phyloP scores from a whole-genome alignment of 1,140 invertebrate species.

The Diorhabda sublineata region DNA sequence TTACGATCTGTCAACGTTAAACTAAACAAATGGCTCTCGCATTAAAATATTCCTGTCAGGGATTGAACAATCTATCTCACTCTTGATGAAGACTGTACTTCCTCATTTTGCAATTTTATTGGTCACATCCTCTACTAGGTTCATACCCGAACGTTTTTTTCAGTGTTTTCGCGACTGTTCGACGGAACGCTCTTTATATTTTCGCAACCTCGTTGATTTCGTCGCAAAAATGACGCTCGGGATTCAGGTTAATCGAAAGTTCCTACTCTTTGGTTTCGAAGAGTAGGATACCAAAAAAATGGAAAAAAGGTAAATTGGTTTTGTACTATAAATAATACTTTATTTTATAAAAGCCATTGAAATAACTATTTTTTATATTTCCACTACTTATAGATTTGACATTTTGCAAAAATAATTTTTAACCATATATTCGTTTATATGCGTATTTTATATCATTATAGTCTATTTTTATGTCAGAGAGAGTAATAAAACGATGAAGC shows the following conservation, averaged over 20 bases:
- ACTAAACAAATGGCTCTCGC: constrained; percentile 13
- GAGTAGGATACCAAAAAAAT: neutral
- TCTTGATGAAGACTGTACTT: constrained; percentile 3
- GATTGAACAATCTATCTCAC: constrained; percentile 5
- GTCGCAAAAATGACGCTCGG: constrained; percentile 11
- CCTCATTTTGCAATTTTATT: constrained; percentile 8
- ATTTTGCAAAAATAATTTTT: too few species aligned
- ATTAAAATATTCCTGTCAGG: constrained; percentile 13
- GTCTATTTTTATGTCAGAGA: too few species aligned
- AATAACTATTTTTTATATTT: neutral
- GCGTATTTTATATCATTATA: too few species aligned
- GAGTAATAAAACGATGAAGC: too few species aligned
- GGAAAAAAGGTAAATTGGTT: constrained; percentile 1
- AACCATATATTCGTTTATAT: too few species aligned
- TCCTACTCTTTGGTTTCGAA: constrained; percentile 2
- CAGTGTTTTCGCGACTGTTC: constrained; percentile 11
- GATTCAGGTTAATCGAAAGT: constrained; percentile 8
- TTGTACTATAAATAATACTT: neutral
- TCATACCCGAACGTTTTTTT: constrained; percentile 6
- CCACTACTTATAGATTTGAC: too few species aligned
- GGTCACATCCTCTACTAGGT: constrained; percentile 10
- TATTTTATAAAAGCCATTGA: neutral
- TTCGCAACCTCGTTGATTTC: neutral
- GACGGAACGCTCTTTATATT: neutral
- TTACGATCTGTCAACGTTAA: constrained; percentile 11